These are phyloP conservation scores for Dryocosmus kuriphilus DNA, from an alignment of 2,888 invertebrate species.

Conservation along the genomic window DNA sequence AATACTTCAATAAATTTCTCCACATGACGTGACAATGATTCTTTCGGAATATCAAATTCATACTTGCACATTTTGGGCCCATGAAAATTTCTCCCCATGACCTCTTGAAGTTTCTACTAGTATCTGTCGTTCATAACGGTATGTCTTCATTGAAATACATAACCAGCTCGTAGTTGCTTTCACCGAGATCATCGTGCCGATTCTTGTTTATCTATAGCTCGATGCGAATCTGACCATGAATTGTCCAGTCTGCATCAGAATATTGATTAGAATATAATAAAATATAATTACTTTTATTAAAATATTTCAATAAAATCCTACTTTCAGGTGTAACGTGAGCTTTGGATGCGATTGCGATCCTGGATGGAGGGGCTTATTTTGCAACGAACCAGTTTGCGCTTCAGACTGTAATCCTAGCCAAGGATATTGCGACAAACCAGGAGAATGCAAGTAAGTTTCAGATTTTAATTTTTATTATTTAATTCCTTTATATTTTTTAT, in stretches of 20 bases:
- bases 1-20: neutral
- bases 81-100: constrained; percentile 34
- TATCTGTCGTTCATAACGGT: constrained; percentile 46
- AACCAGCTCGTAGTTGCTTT: constrained; percentile 53
- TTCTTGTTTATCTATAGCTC: constrained; percentile 28
- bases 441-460: constrained; percentile 84
- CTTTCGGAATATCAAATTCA: constrained; percentile 1
- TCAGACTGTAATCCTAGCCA: constrained; percentile 90
- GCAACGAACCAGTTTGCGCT: constrained; percentile 92
- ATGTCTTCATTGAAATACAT: constrained; percentile 43
- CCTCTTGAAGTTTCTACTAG: constrained; percentile 33
- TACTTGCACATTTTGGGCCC: neutral
- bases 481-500: neutral
- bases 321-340: constrained; percentile 85
- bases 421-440: constrained; percentile 92
- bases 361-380: constrained; percentile 94
- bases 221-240: constrained; percentile 19
- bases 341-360: constrained; percentile 92
- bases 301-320: constrained; percentile 47
- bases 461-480: constrained; percentile 33
- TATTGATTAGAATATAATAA: neutral
- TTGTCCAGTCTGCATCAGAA: neutral
- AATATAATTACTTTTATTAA: no score
- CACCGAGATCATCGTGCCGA: constrained; percentile 46
- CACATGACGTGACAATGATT: neutral